Percentiles rank a stretch among this genome's conserved stretches.
These are phyloP conservation scores for Diabrotica virgifera DNA, from an alignment of 1,140 invertebrate species.

Conservation along the genomic window DNA sequence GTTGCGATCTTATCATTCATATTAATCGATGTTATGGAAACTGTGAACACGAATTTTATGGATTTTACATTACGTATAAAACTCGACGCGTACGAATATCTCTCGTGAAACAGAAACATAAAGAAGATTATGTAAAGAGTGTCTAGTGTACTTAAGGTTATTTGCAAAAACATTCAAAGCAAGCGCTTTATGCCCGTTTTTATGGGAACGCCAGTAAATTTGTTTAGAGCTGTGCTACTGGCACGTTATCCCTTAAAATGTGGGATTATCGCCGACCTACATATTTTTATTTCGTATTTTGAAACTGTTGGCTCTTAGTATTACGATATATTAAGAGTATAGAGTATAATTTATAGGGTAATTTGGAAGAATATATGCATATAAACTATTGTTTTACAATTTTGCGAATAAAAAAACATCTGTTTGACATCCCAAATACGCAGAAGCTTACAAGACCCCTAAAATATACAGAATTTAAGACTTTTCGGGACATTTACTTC, in stretches of 20 bases:
- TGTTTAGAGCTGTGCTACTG: background rate
- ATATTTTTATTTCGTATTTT: background rate
- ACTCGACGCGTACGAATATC: background rate
- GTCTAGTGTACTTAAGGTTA: background rate
- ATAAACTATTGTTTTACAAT: no score
- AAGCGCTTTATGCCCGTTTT: background rate
- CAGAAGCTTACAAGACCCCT: no score
- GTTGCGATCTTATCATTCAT: no score
- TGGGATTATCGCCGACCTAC: background rate
- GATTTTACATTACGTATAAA: background rate
- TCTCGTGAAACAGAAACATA: background rate
- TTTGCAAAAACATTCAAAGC: constrained; percentile 1
- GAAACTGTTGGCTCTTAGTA: background rate
- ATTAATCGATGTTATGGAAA: background rate
- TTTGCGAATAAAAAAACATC: no score
- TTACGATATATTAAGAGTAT: no score
- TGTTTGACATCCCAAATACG: no score
- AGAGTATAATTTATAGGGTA: no score
- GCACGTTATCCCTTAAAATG: background rate
- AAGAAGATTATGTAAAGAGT: constrained; percentile 1
- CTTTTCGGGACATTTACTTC: no score
- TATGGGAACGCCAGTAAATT: background rate
- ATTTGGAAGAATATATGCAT: no score
- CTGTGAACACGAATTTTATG: background rate
- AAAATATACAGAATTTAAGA: no score